Conservation (phyloP, 2,888 invertebrate species). For the Eutolmus rufibarbis region DNA sequence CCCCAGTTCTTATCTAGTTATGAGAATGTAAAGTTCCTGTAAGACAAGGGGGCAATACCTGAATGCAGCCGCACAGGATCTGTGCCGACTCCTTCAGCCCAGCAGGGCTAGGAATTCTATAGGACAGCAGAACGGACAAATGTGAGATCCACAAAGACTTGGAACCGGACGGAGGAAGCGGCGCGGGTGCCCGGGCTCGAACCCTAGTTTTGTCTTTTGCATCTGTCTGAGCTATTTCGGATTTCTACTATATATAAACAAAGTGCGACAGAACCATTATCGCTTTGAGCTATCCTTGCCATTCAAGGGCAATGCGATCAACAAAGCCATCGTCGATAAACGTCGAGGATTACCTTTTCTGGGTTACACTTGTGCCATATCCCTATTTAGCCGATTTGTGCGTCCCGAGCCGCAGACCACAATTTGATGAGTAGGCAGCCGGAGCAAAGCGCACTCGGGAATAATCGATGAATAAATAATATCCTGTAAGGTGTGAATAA, state of each 20-base stretch:
- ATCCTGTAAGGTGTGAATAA: conserved; percentile 34
- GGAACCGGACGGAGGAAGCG: neutral
- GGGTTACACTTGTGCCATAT: neutral
- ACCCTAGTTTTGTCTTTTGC: neutral
- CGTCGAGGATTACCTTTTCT: neutral
- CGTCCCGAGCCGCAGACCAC: neutral
- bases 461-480: conserved; percentile 37
- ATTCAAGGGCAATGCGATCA: conserved; percentile 1
- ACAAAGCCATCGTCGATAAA: neutral
- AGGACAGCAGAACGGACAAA: neutral
- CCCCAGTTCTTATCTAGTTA: conserved; percentile 20
- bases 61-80: neutral
- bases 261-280: neutral
- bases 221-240: neutral
- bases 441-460: neutral
- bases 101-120: neutral
- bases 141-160: neutral
- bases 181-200: neutral
- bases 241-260: neutral
- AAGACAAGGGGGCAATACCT: conserved; percentile 4
- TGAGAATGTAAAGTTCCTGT: conserved; percentile 10
- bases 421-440: conserved; percentile 5
- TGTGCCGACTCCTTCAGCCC: neutral
- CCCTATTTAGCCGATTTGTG: neutral
- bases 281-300: neutral